Conservation (phyloP, 2,797 vertebrate species). For the Sebastes itinus region DNA sequence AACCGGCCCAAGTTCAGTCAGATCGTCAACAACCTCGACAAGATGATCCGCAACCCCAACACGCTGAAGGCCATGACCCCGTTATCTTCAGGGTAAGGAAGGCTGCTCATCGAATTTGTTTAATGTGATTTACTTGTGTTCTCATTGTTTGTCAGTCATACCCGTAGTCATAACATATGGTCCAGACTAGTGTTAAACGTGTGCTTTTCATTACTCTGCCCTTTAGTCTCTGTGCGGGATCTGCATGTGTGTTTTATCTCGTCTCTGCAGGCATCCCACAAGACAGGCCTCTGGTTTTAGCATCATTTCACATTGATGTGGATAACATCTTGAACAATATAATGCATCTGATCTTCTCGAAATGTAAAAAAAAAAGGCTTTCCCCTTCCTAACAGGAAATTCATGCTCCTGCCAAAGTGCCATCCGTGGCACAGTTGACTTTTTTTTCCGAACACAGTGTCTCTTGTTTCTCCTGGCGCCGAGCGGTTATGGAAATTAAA, state of each 20-base stretch:
- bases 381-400: slow-evolving; percentile 35
- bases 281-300: slow-evolving; percentile 10
- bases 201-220: not conserved
- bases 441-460: slow-evolving; percentile 52
- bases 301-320: slow-evolving; percentile 28
- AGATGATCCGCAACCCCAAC: slow-evolving; percentile 99
- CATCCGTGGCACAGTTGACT: slow-evolving; percentile 49
- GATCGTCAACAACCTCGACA: slow-evolving; percentile 98
- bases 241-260: slow-evolving; percentile 38
- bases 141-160: not conserved
- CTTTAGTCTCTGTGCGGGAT: slow-evolving; percentile 6
- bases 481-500: slow-evolving; percentile 79
- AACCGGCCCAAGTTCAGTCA: slow-evolving; percentile 97
- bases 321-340: slow-evolving; percentile 36
- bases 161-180: not conserved
- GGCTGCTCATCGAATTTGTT: not conserved
- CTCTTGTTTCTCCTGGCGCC: slow-evolving; percentile 78
- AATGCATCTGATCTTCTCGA: slow-evolving; percentile 14
- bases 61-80: slow-evolving; percentile 98
- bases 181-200: not conserved
- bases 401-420: slow-evolving; percentile 45
- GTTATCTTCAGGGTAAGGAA: slow-evolving; percentile 90
- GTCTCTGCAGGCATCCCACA: slow-evolving; percentile 22
- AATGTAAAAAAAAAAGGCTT: slow-evolving; percentile 1
- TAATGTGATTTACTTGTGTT: not conserved